Conservation (phyloP, 2,113 vertebrate species). For the Arvicanthis niloticus region DNA sequence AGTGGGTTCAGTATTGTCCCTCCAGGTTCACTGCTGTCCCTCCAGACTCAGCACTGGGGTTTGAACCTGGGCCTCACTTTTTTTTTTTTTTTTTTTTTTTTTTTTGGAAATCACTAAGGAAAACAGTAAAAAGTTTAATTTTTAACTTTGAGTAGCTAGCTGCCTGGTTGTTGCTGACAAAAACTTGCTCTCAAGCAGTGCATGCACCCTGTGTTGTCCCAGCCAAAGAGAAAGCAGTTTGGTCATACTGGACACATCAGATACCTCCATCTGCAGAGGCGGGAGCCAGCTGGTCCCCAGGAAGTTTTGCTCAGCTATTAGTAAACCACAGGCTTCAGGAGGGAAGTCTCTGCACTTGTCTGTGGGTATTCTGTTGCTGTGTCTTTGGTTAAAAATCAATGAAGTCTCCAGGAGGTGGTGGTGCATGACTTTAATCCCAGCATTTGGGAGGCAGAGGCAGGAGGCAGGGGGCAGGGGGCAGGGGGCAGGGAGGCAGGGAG, state of each 20-base stretch:
- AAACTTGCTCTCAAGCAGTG: neutral
- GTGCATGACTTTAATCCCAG: neutral
- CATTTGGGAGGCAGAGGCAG: neutral
- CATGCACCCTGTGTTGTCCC: neutral
- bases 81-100: neutral
- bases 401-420: neutral
- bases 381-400: conserved; percentile 26
- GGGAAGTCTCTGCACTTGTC: neutral
- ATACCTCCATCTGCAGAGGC: neutral
- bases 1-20: neutral
- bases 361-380: neutral
- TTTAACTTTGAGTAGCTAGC: neutral
- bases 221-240: neutral
- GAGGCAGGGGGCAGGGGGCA: no score
- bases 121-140: neutral
- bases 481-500: no score
- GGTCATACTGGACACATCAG: neutral
- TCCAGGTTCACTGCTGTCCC: neutral
- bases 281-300: neutral
- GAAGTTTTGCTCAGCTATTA: neutral
- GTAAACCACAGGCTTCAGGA: neutral
- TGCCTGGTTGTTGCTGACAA: neutral
- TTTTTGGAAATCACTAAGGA: neutral
- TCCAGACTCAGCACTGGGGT: no score
- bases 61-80: neutral